Conservation (phyloP, 2,797 vertebrate species). For the Sphenopsis melanotis region DNA sequence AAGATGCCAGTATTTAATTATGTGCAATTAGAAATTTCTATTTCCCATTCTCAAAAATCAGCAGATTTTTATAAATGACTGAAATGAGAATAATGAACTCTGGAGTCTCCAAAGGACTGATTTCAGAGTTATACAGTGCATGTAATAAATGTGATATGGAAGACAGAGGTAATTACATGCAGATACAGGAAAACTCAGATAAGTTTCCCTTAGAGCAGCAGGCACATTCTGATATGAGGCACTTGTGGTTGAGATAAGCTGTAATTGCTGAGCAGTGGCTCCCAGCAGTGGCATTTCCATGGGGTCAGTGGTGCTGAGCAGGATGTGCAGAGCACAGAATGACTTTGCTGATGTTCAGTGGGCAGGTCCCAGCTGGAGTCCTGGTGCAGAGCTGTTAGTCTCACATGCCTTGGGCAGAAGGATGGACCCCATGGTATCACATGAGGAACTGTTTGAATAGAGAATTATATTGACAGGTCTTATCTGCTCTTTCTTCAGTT, state of each 20-base stretch:
- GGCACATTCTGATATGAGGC: not conserved
- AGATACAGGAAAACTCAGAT: not conserved
- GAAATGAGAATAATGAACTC: not conserved
- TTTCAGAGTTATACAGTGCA: not conserved
- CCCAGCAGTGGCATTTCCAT: not conserved
- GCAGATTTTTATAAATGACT: not conserved
- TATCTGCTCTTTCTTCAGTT: not conserved
- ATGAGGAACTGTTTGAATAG: not conserved
- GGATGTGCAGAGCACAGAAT: accelerated
- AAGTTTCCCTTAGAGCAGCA: not conserved
- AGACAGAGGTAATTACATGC: slow-evolving; percentile 1
- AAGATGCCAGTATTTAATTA: not conserved
- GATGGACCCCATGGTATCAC: not conserved
- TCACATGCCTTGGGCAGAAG: not conserved
- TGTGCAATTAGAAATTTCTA: not conserved
- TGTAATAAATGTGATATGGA: not conserved
- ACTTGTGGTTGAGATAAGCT: not conserved
- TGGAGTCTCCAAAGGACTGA: not conserved
- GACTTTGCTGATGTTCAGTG: not conserved
- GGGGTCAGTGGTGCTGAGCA: not conserved
- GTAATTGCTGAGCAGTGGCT: not conserved
- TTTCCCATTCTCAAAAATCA: not conserved
- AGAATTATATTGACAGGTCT: not conserved
- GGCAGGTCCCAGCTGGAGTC: not conserved
- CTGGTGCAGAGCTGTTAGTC: not conserved